Conservation (phyloP, 2,888 invertebrate genomes). For the Chrysodeixis includens region DNA sequence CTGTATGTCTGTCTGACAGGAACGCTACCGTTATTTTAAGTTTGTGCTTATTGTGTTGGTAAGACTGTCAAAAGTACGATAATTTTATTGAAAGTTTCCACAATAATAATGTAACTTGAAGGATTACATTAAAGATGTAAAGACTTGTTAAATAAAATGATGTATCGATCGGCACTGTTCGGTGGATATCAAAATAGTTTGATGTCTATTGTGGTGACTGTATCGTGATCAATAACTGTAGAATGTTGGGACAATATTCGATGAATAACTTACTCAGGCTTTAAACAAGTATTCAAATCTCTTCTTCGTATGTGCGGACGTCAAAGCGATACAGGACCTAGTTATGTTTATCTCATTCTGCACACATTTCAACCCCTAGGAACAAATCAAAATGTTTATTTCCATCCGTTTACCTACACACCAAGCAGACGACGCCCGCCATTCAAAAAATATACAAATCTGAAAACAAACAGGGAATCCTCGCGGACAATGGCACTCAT, state of each 20-base stretch:
- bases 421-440: conserved; percentile 61
- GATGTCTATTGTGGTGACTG: background rate
- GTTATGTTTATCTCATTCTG: background rate
- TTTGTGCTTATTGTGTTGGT: background rate
- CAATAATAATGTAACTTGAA: background rate
- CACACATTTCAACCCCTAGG: background rate
- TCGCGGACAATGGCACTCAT: conserved; percentile 79
- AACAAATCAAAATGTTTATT: conserved; percentile 59
- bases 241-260: background rate
- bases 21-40: conserved; percentile 1
- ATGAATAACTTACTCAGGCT: background rate
- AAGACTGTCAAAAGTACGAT: background rate
- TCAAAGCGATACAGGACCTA: background rate
- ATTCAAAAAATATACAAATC: conserved; percentile 74
- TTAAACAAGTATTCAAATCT: no score
- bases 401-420: conserved; percentile 72
- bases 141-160: background rate
- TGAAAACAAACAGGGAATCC: conserved; percentile 81
- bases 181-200: background rate
- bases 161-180: background rate
- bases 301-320: no score
- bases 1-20: background rate
- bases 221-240: background rate
- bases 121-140: background rate
- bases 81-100: background rate